Evolutionary conservation across 2,888 invertebrate species (phyloP).

Genomic region (Alloplasta piceator): DNA sequence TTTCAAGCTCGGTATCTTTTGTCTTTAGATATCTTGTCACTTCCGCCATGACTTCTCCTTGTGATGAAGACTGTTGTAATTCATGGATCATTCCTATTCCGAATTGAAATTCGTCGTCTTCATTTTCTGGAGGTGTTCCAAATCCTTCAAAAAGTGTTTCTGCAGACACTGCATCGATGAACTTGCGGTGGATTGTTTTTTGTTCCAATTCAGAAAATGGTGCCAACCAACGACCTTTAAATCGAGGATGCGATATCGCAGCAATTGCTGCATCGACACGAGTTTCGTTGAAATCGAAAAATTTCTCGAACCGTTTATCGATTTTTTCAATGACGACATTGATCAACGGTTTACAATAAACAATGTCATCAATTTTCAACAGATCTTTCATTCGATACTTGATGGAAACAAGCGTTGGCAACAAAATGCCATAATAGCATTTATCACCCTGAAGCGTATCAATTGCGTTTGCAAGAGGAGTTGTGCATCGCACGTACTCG

Average conservation of each 20-base stretch:
- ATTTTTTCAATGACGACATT: slow-evolving; percentile 1
- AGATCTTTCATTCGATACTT: not conserved
- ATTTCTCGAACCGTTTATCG: not conserved
- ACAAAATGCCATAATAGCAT: slow-evolving; percentile 17
- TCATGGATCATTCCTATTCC: not conserved
- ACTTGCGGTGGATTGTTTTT: not conserved
- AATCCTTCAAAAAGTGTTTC: not conserved
- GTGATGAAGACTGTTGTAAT: slow-evolving; percentile 1
- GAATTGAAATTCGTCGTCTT: not conserved
- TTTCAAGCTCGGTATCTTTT: slow-evolving; percentile 9
- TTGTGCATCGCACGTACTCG: too few species aligned
- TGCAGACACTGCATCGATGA: not conserved
- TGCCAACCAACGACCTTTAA: slow-evolving; percentile 17
- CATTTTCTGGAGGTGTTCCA: not conserved
- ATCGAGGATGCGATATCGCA: slow-evolving; percentile 8
- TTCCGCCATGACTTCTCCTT: slow-evolving; percentile 16
- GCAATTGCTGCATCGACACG: slow-evolving; percentile 15
- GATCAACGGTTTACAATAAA: slow-evolving; percentile 8
- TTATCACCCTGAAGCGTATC: slow-evolving; percentile 17
- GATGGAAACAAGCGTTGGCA: slow-evolving; percentile 11
- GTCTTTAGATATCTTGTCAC: not conserved
- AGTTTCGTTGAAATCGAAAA: slow-evolving; percentile 5
- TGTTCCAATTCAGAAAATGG: not conserved
- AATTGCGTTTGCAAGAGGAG: slow-evolving; percentile 14
- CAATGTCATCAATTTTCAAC: not conserved